phyloP scores from a whole-genome alignment of 53 echinoderm and acorn worm genomes.

The Holothuria leucospilota region DNA sequence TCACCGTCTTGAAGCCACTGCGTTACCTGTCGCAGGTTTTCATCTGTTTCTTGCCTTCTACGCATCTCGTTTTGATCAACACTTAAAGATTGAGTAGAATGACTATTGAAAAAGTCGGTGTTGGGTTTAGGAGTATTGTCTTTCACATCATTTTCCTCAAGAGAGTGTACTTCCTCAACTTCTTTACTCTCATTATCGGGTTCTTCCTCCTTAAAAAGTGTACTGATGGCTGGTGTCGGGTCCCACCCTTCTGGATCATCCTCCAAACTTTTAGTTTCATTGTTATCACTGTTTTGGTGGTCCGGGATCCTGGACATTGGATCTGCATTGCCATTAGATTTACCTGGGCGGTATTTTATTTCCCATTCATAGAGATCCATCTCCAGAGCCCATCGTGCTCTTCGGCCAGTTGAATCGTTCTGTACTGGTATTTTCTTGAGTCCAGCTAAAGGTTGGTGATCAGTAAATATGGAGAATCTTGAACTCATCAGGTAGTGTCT shows the following conservation, averaged over 20 bases:
- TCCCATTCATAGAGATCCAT: slow-evolving; percentile 76
- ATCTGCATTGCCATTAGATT: slow-evolving; percentile 71
- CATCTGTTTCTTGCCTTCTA: background rate
- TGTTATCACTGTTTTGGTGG: no score
- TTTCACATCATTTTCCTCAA: no score
- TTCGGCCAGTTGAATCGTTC: slow-evolving; percentile 59
- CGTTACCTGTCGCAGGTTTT: background rate
- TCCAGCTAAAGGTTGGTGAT: slow-evolving; percentile 73
- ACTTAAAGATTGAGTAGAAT: background rate
- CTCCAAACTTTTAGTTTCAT: no score
- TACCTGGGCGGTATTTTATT: slow-evolving; percentile 64
- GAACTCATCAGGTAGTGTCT: slow-evolving; percentile 47
- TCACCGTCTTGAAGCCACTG: background rate
- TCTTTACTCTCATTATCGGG: no score
- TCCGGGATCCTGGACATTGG: slow-evolving; percentile 64
- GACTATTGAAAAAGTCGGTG: no score
- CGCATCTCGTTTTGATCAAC: background rate
- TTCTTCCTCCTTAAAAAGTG: no score
- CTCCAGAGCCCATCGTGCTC: slow-evolving; percentile 75
- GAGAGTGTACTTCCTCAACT: no score
- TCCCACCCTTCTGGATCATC: no score
- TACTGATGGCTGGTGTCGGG: no score
- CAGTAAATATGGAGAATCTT: slow-evolving; percentile 69
- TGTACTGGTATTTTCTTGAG: slow-evolving; percentile 65
- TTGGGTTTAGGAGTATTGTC: no score